Conservation (phyloP, 2,797 vertebrate species). For the Oceanodroma leucorhoa region DNA sequence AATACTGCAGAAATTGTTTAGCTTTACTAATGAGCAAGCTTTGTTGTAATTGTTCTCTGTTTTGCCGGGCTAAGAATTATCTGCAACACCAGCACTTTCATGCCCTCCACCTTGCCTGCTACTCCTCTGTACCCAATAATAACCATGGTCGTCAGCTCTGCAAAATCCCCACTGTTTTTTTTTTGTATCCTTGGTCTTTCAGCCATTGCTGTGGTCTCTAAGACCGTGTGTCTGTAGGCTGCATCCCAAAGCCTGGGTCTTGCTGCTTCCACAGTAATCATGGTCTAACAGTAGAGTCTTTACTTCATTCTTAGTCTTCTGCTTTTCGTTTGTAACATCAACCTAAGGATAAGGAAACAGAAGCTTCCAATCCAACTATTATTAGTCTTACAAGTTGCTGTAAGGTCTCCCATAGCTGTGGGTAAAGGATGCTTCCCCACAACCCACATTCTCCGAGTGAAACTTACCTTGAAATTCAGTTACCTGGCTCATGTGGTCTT, state of each 20-base stretch:
- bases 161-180: background rate
- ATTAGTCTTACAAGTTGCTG: background rate
- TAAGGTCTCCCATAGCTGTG: background rate
- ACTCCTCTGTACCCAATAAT: background rate
- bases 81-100: background rate
- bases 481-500: background rate
- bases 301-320: background rate
- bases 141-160: background rate
- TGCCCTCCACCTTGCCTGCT: background rate
- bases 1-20: background rate
- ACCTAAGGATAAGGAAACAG: background rate
- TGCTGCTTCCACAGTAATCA: background rate
- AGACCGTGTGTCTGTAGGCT: background rate
- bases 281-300: background rate
- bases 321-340: background rate
- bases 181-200: background rate
- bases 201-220: background rate
- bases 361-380: background rate
- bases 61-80: background rate
- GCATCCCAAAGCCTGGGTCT: background rate
- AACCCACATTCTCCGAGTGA: background rate
- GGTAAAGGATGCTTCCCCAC: background rate
- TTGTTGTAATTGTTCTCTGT: background rate
- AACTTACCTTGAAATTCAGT: background rate
- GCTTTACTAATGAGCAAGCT: background rate